Evolutionary conservation across 2,888 invertebrate genomes (phyloP).

Genomic region (Tigriopus californicus): DNA sequence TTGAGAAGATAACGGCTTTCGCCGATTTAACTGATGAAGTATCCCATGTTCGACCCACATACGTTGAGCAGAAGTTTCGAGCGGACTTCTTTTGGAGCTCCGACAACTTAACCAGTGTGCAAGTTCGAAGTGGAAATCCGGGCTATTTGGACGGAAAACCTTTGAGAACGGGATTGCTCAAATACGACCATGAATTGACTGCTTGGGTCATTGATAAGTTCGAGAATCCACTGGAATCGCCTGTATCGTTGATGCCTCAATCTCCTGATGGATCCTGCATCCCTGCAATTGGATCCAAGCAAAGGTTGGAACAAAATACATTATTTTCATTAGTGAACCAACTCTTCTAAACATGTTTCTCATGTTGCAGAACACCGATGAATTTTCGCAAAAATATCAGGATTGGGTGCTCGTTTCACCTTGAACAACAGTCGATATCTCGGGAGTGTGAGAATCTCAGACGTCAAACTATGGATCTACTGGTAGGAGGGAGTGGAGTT

Average conservation of each 20-base stretch:
- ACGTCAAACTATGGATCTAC: neutral
- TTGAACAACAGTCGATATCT: neutral
- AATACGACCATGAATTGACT: too few species aligned
- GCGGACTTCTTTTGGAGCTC: neutral
- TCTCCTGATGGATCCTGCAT: too few species aligned
- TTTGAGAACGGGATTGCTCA: neutral
- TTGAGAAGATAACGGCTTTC: conserved; percentile 27
- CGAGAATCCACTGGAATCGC: too few species aligned
- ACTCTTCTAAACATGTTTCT: neutral
- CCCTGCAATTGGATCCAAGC: too few species aligned
- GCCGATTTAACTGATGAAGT: conserved; percentile 28
- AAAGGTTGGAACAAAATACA: too few species aligned
- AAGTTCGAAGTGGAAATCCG: conserved; percentile 46
- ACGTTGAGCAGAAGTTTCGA: neutral
- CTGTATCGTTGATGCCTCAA: too few species aligned
- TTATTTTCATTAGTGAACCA: too few species aligned
- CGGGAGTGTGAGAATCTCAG: neutral
- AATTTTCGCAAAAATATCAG: neutral
- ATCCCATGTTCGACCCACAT: conserved; percentile 17
- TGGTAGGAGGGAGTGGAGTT: neutral
- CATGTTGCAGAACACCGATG: neutral
- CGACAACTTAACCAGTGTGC: neutral
- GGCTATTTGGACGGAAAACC: conserved; percentile 50
- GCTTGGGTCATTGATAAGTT: too few species aligned
- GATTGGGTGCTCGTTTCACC: neutral